Base-by-base conservation (phyloP, 2,113 vertebrate genomes). In the Ciconia boyciana region DNA sequence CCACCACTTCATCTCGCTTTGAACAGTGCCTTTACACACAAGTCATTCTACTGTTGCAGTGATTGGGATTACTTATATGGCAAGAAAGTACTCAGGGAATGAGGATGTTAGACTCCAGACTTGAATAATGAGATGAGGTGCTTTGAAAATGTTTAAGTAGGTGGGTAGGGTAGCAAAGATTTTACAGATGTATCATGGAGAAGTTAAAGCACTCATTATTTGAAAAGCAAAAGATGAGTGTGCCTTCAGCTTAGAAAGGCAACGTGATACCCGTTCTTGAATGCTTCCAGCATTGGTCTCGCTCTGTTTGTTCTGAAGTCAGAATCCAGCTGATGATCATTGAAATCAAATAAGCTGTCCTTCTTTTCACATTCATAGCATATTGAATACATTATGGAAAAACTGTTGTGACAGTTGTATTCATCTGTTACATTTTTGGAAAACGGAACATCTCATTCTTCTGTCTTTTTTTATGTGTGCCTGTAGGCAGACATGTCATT, bases 381-480 rank as follows among this genome's bases (percentile, higher is more conserved):
- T 64, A 81, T 43, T 91, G 83, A 90, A 91, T 89, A 22, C 31
- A 58, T 91, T 83, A 87, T 41, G 29, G 81, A 83, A 83, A 93
- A 91, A n/a, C 16, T 55, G 17, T 81, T 79, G 84, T 51, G 78
- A 44, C 89, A 74, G 65, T 80, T 94, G 71, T 91, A 79, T 84
- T 94, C 26, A 49, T 89, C 84, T 90, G 74, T 93, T 93, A 83
- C 39, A 5, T 85, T 97, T 96, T 68, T 71, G 29, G 87, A 78
- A 92, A 90, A 71, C 0, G 3, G 80, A 91, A 80, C 36, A 61
- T 79, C 77, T 95, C 26, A 49, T 22, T 92, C 66, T 87, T 85
- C 80, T 70, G 24, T 71, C 69, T 72, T 93, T 92, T 92, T 89
- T 89, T 78, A 6, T 95, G 60, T 31, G 82, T 95, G 77, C 87